Base-by-base conservation (phyloP, 2,888 invertebrate genomes). In the Amphiduros pacificus region DNA sequence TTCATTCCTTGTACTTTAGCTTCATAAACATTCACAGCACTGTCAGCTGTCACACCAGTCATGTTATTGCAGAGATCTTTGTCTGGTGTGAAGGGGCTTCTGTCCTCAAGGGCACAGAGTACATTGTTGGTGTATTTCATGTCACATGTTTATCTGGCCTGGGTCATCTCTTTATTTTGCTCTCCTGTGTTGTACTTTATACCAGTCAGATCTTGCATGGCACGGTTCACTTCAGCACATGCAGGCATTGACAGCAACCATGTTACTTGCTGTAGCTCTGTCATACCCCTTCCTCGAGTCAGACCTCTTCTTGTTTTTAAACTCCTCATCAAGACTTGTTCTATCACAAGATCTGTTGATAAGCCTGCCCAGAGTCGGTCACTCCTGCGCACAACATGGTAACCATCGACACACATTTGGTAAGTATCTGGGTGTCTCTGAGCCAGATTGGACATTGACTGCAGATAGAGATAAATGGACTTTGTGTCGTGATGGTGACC, bases 331-430 rank as follows among this genome's bases (percentile, higher is more conserved):
- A 73, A 60, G 1, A 61, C 63, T 54, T 74, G 73, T 55, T 73
- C 72, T 27, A 74, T 74, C 1, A 69, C 60, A 26, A 74, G 63
- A 53, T 74, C 73, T 31, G 69, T 62, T 17, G 71, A 64, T 9
- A 74, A 50, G 26, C 72, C 73, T n/a, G 67, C 68, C 73, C 73
- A 73, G 36, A 60, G 66, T 27, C 71, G 49, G 50, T 72, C 67
- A 48, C 59, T 67, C 50, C 61, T 40, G 14, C 60, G 31, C 4
- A 71, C 44, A 24, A 69, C 67, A 60, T 70, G 69, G 28, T 50
- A 27, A 1, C 70, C 70, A n/a, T 57, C 2, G 5, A 41, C 17
- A 52, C 72, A 72, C 1, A 28, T 6, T 11, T 14, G n/a, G 52
- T 68, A 53, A 2, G 71, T 52, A 41, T 69, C 65, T 48, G 67